A percentile compares a stretch with the other conserved stretches of the same genome.
Evolutionary conservation across 2,797 vertebrate genomes (phyloP).

Genomic region (Carcharodon carcharias): DNA sequence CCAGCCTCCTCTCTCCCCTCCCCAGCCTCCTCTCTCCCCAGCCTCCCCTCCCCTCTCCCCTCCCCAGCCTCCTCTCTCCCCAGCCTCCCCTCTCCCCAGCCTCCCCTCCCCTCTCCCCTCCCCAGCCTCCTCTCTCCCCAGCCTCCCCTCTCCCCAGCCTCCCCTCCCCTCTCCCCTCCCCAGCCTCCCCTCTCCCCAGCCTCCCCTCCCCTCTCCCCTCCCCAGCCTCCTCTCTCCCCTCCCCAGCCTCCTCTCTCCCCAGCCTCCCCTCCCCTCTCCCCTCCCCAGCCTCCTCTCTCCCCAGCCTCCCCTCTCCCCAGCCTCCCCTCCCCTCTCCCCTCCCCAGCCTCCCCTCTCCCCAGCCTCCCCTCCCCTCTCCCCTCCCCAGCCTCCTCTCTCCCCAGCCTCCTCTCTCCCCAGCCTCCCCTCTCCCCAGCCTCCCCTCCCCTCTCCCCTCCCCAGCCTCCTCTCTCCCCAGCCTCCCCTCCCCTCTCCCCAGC

Average conservation of each 20-base stretch:
- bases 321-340: no score
- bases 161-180: background rate
- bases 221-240: no score
- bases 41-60: rapidly evolving
- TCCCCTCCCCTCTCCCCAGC: no score
- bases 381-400: background rate
- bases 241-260: no score
- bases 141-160: no score
- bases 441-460: no score
- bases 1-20: background rate
- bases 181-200: no score
- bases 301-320: no score
- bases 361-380: background rate
- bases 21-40: no score
- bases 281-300: rapidly evolving
- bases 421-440: background rate
- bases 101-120: background rate
- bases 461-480: no score
- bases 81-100: background rate
- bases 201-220: no score
- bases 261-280: no score
- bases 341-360: background rate
- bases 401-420: background rate
- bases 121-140: background rate
- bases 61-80: background rate